Evolutionary conservation across 1,140 invertebrate species (phyloP).

Genomic region (Platyscapa corneri): DNA sequence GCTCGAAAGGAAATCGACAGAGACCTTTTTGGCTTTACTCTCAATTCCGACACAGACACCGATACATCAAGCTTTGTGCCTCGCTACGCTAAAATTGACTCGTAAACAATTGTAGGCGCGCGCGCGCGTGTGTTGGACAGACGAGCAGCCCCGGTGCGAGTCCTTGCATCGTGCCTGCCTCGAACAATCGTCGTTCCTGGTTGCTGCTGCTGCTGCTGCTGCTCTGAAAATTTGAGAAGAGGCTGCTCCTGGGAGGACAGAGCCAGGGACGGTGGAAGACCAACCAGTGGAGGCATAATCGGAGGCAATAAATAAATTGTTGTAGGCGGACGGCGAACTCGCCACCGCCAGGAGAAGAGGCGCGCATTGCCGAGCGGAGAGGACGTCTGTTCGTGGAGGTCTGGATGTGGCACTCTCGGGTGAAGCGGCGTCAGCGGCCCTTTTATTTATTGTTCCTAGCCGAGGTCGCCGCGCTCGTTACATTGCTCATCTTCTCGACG

Average conservation of each 20-base stretch:
- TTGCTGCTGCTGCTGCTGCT: no score
- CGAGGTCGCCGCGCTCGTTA: not conserved
- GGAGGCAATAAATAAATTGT: slow-evolving; percentile 35
- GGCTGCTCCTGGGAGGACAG: not conserved
- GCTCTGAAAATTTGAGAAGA: not conserved
- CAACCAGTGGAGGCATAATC: not conserved
- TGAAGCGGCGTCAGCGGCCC: not conserved
- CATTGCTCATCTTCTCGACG: not conserved
- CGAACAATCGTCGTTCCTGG: not conserved
- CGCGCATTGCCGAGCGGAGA: slow-evolving; percentile 29
- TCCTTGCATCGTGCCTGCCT: not conserved
- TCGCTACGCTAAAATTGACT: slow-evolving; percentile 31
- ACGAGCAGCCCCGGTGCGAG: no score
- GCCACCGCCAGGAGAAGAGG: slow-evolving; percentile 32
- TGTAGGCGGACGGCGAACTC: slow-evolving; percentile 46
- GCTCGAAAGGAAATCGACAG: slow-evolving; percentile 16
- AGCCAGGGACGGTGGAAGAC: not conserved
- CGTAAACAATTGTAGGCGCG: not conserved
- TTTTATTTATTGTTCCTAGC: slow-evolving; percentile 3
- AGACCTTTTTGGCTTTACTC: not conserved
- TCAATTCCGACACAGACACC: not conserved
- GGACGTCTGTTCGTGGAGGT: no score
- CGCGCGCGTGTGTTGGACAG: not conserved
- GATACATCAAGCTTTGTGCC: not conserved
- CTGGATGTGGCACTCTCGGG: not conserved